Conservation (phyloP, 2,888 invertebrate species). For the Pseudolycoriella hygida region DNA sequence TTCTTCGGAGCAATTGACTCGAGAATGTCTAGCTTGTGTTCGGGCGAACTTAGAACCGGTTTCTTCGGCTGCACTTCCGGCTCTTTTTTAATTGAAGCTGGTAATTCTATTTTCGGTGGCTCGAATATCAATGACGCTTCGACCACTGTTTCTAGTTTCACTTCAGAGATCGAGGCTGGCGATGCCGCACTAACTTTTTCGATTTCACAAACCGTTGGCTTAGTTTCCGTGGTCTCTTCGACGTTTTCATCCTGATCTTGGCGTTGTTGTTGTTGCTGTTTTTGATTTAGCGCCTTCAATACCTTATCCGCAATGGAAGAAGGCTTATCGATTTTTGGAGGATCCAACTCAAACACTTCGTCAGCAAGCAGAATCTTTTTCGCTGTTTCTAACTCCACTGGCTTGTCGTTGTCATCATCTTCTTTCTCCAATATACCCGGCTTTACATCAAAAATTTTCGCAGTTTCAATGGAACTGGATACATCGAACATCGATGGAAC, state of each 20-base stretch:
- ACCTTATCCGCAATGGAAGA: conserved; percentile 45
- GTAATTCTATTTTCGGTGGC: conserved; percentile 17
- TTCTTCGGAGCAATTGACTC: conserved; percentile 31
- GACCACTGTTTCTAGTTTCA: neutral
- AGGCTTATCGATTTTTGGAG: conserved; percentile 24
- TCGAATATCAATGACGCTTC: neutral
- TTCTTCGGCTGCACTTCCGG: conserved; percentile 15
- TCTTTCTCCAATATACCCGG: neutral
- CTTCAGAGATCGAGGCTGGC: neutral
- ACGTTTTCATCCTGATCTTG: neutral
- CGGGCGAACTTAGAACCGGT: conserved; percentile 21
- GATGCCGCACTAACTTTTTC: neutral
- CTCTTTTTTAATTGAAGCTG: conserved; percentile 14
- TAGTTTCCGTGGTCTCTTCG: neutral
- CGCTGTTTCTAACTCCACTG: conserved; percentile 18
- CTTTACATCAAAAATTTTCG: conserved; percentile 3
- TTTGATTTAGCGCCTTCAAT: conserved; percentile 36
- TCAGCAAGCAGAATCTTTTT: conserved; percentile 23
- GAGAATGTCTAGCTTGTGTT: conserved; percentile 23
- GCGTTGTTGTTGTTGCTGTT: conserved; percentile 26
- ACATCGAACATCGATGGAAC: conserved; percentile 1
- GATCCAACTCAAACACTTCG: conserved; percentile 18
- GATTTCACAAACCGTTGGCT: neutral
- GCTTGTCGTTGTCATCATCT: conserved; percentile 3
- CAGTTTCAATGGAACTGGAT: neutral